These are phyloP conservation scores for Argentina silus DNA, from an alignment of 2,797 vertebrate species.

Conservation along the genomic window DNA sequence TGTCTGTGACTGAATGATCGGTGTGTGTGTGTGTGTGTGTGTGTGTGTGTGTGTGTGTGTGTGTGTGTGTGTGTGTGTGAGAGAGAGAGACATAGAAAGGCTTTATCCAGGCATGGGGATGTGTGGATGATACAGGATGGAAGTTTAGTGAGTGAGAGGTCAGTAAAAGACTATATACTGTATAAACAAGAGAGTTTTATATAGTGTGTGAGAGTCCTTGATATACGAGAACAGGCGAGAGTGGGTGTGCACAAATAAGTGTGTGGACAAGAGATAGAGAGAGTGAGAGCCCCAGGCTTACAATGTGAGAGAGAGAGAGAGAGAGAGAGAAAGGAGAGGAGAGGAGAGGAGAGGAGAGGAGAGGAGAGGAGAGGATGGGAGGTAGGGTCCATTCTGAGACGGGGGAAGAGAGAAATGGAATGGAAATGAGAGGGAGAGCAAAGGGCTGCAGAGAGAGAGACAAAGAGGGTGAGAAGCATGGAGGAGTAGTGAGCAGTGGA, in stretches of 20 bases:
- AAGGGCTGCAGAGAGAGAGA: conserved; percentile 21
- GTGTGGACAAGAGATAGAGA: conserved; percentile 10
- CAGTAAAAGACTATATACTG: background rate
- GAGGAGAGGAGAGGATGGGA: conserved; percentile 15
- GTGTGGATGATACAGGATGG: conserved; percentile 15
- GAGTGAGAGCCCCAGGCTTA: conserved; percentile 18
- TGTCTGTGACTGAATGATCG: conserved; percentile 27
- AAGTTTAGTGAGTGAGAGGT: conserved; percentile 13
- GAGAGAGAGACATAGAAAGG: background rate
- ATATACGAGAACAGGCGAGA: background rate
- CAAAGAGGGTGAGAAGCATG: background rate
- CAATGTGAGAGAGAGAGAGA: conserved; percentile 13
- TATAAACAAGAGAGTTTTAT: conserved; percentile 14
- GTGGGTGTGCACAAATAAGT: conserved; percentile 22
- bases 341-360: conserved; percentile 23
- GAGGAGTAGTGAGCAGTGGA: background rate
- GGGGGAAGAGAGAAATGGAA: conserved; percentile 21
- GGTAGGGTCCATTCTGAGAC: background rate
- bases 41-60: too few relatives aligned
- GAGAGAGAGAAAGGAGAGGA: conserved; percentile 14
- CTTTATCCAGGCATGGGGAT: conserved; percentile 23
- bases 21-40: too few relatives aligned
- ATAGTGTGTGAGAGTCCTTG: conserved; percentile 12
- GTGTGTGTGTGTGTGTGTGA: too few relatives aligned
- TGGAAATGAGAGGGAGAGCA: conserved; percentile 32